Evolutionary conservation across 2,113 vertebrate species (phyloP), one percentile per base, ranked within the genome.

Genomic region (Anarhynchus alexandrinus): DNA sequence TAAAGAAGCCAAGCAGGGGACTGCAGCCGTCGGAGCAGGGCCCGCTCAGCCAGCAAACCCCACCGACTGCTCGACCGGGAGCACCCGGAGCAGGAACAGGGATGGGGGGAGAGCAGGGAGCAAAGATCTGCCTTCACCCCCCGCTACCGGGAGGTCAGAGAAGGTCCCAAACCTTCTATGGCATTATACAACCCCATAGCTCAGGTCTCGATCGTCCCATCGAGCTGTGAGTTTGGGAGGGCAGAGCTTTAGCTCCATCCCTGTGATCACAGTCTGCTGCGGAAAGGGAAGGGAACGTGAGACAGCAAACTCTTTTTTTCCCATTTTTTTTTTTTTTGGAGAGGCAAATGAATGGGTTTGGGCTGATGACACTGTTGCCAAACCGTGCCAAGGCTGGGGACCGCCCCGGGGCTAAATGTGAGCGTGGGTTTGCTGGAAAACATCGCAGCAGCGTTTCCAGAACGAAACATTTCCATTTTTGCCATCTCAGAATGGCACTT

Each of bases 1-100:
- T 88, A 65, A 74, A 91, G 92, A 69, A 93, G 79, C 58, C 77
- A 64, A 87, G 73, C 72, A 64, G 84, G 87, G 90, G 77, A 80
- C 92, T 82, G 90, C 59, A 81, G 62, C 51, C 42, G 47, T 52
- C 22, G 34, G 61, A 62, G 43, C 61, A 12, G 74, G 54, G 43
- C 16, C 14, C 2, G 1, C 36, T 66, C 92, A 88, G 82, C 62
- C 40, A 84, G 61, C 61, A 88, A 88, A 86, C 51, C 29, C 65
- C 71, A 90, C 52, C 4, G 5, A 61, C 19, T 12, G 38, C 80
- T 62, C 6, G 11, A 12, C 47, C 0, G 1, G 82, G 67, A 85
- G n/a, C 5, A 0, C 10, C 29, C 0, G 3, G 70, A 77, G 58
- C 15, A 17, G 58, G 43, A 36, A 9, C 29, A 15, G 59, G 34